Evolutionary conservation across 2,797 vertebrate genomes (phyloP).

Genomic region (Carduelis carduelis): DNA sequence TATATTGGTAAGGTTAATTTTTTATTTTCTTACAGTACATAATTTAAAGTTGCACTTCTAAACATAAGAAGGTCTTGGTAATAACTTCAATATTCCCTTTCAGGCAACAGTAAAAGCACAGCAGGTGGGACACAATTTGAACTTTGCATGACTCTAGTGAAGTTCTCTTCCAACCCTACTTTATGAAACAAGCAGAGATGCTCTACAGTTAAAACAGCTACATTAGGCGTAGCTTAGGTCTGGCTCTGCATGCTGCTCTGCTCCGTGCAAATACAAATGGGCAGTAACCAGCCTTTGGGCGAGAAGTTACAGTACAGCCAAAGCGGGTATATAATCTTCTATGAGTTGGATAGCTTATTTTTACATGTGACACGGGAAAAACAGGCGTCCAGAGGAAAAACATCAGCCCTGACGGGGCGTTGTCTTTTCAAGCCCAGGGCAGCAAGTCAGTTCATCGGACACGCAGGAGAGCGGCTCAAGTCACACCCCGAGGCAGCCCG

Average conservation of each 20-base stretch:
- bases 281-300: rapidly evolving
- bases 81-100: not conserved
- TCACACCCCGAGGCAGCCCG: too few relatives aligned
- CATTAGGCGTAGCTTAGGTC: rapidly evolving
- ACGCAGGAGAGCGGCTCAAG: not conserved
- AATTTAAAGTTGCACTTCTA: not conserved
- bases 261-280: not conserved
- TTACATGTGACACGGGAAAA: not conserved
- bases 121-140: not conserved
- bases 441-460: not conserved
- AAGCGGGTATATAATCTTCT: rapidly evolving
- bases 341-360: not conserved
- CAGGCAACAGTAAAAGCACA: not conserved
- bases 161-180: not conserved
- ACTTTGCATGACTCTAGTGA: not conserved
- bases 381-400: not conserved
- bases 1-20: rapidly evolving
- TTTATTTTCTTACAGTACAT: not conserved
- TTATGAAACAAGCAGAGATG: not conserved
- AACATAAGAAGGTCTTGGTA: not conserved
- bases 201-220: not conserved
- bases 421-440: not conserved
- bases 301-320: not conserved
- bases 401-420: not conserved
- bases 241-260: not conserved